A percentile compares a stretch with the other conserved stretches of the same genome.
These are phyloP conservation scores for Perodicticus potto DNA, from an alignment of 2,797 vertebrate genomes.

Conservation along the genomic window DNA sequence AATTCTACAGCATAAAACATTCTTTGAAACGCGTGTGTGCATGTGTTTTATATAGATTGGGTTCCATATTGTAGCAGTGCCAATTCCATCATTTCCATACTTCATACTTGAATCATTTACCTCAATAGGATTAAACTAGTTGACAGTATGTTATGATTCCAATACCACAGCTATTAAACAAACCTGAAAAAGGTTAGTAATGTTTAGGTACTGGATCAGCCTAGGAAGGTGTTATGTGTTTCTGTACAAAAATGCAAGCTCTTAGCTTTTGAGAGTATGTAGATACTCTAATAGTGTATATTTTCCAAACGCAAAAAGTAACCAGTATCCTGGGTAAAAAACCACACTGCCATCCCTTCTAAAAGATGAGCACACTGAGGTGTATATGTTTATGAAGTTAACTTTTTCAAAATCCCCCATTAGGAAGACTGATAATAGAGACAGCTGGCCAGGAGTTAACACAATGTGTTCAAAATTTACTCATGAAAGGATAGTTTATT, in stretches of 20 bases:
- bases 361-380: background rate
- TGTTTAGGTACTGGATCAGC: background rate
- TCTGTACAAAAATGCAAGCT: background rate
- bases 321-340: background rate
- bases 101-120: background rate
- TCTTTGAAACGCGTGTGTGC: background rate
- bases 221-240: background rate
- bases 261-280: background rate
- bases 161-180: background rate
- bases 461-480: background rate
- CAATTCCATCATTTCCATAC: background rate
- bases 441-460: background rate
- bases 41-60: background rate
- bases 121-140: background rate
- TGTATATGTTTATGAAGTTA: background rate
- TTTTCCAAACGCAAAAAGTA: background rate
- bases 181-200: background rate
- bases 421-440: background rate
- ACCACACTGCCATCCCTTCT: background rate
- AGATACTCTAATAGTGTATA: background rate
- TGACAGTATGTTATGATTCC: background rate
- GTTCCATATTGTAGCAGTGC: background rate
- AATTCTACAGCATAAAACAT: background rate
- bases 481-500: background rate
- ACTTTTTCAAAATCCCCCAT: background rate